Percentiles rank a stretch among this genome's conserved stretches.
phyloP scores from a whole-genome alignment of 1,140 invertebrate genomes.

The Olivierus martensii region DNA sequence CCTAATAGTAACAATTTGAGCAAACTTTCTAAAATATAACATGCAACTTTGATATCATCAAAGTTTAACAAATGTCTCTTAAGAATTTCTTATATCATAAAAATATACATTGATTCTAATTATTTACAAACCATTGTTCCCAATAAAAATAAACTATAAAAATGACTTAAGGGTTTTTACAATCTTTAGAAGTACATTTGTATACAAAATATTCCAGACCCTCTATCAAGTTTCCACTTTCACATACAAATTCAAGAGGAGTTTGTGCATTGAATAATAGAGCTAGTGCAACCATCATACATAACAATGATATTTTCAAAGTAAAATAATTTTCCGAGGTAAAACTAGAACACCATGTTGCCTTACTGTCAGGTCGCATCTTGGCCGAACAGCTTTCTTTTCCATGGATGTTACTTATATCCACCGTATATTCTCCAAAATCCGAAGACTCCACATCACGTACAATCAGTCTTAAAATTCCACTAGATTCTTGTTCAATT shows the following conservation, averaged over 20 bases:
- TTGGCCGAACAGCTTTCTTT: slow-evolving; percentile 65
- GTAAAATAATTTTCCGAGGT: background rate
- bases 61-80: too few species aligned
- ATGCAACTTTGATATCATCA: too few species aligned
- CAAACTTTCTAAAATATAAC: too few species aligned
- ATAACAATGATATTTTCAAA: background rate
- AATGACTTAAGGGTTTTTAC: background rate
- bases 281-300: background rate
- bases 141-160: too few species aligned
- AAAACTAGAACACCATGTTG: slow-evolving; percentile 5
- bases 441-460: slow-evolving; percentile 53
- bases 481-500: slow-evolving; percentile 65
- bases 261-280: background rate
- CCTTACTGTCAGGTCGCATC: slow-evolving; percentile 66
- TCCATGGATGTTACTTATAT: slow-evolving; percentile 68
- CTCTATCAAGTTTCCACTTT: background rate
- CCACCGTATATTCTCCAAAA: slow-evolving; percentile 63
- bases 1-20: too few species aligned
- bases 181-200: slow-evolving; percentile 7
- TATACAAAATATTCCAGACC: slow-evolving; percentile 9
- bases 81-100: too few species aligned
- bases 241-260: slow-evolving; percentile 8
- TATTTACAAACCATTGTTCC: too few species aligned
- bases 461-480: slow-evolving; percentile 56
- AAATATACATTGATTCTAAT: too few species aligned